Base-by-base conservation (phyloP, 2,113 vertebrate genomes). In the Irena cyanogastra region DNA sequence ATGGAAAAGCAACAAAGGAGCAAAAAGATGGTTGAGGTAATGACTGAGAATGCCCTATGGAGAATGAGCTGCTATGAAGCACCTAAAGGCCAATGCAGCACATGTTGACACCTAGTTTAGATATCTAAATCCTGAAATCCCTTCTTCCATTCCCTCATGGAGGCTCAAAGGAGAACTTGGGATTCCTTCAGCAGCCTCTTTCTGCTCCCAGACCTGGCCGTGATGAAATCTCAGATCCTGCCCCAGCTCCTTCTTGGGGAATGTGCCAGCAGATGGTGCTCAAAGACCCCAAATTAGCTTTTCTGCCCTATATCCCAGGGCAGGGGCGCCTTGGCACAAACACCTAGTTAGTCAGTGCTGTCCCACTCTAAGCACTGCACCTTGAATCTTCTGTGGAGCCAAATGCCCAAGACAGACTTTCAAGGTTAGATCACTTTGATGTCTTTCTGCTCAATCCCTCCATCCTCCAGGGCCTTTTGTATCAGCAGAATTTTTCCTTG, bases 201-300 rank as follows among this genome's bases (percentile, higher is more conserved):
- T 42, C 30, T 26, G 15, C 27, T 77, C 63, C 77, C 17, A 18
- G 41, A 33, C 37, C 41, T 47, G 50, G 24, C 35, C 61, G 4
- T 10, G 39, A 19, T 33, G 22, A 85, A 39, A 60, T n/a, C 47
- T 39, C 35, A 0, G 0, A 77, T 35, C 30, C 75, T 9, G 8
- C 33, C 21, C 7, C 6, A 6, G 35, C 24, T 52, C 27, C 27
- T 50, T 44, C 37, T n/a, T 5, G 66, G 45, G 7, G 21, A 83
- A 87, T 14, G 5, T 95, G 53, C 96, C 96, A 97, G 84, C 84
- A 97, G 95, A 56, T 95, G 96, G 96, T 94, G 96, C 96, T 96
- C 83, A 92, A 94, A 66, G 89, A 93, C 70, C n/a, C 87, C 30
- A 72, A 27, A 93, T 77, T 22, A 44, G 22, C 17, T 78, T 21